Evolutionary conservation across 2,888 invertebrate genomes (phyloP).

Genomic region (Eupithecia subfuscata): DNA sequence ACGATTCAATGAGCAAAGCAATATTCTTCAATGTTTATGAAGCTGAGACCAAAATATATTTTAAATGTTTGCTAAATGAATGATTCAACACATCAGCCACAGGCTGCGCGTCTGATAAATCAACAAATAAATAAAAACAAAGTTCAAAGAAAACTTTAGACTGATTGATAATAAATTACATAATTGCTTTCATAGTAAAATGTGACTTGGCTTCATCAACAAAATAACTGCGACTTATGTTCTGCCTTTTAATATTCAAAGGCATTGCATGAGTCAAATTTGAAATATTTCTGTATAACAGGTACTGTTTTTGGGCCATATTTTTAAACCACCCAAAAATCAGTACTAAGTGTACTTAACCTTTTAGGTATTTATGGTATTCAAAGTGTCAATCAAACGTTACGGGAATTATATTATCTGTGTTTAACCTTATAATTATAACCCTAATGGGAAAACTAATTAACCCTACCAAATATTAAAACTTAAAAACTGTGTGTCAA

Average conservation of each 20-base stretch:
- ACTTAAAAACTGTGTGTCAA: slow-evolving; percentile 50
- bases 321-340: slow-evolving; percentile 38
- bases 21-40: slow-evolving; percentile 21
- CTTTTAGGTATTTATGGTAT: slow-evolving; percentile 58
- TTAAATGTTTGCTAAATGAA: not conserved
- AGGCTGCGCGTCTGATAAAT: too few relatives aligned
- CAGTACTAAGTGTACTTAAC: slow-evolving; percentile 40
- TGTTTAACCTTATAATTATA: slow-evolving; percentile 56
- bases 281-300: slow-evolving; percentile 11
- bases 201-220: slow-evolving; percentile 20
- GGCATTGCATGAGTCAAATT: slow-evolving; percentile 47
- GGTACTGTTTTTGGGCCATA: slow-evolving; percentile 38
- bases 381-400: slow-evolving; percentile 81
- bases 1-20: slow-evolving; percentile 24
- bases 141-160: not conserved
- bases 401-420: slow-evolving; percentile 52
- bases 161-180: not conserved
- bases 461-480: slow-evolving; percentile 37
- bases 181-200: not conserved
- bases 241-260: slow-evolving; percentile 44
- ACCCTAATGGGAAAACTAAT: slow-evolving; percentile 62
- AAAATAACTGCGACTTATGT: slow-evolving; percentile 39
- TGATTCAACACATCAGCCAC: too few relatives aligned
- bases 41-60: slow-evolving; percentile 18
- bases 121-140: not conserved